Percentiles rank a stretch among this genome's conserved stretches.
Conservation (phyloP, 2,888 invertebrate species). For the Euphydryas editha region DNA sequence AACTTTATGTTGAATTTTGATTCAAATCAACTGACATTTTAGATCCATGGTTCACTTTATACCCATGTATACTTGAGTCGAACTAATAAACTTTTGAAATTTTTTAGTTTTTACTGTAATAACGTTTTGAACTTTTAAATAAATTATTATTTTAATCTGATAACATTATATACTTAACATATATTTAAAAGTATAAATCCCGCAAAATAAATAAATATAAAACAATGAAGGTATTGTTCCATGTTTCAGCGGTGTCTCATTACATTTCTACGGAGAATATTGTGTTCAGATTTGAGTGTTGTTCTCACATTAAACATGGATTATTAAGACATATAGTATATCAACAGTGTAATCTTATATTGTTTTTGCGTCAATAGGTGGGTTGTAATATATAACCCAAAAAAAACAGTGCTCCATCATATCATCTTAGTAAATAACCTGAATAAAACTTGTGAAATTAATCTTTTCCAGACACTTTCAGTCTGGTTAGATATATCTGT, state of each 20-base stretch:
- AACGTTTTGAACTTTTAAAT: too few species aligned
- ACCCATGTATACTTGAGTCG: too few species aligned
- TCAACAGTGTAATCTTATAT: constrained; percentile 38
- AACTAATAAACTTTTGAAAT: too few species aligned
- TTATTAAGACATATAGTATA: constrained; percentile 36
- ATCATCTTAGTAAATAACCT: too few species aligned
- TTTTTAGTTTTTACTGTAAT: too few species aligned
- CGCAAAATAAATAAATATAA: constrained; percentile 19
- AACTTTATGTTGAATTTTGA: too few species aligned
- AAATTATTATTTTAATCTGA: too few species aligned
- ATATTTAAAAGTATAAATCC: constrained; percentile 9
- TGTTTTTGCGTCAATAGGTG: constrained; percentile 13
- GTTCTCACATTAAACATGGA: constrained; percentile 34
- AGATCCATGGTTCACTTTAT: too few species aligned
- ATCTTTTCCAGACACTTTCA: too few species aligned
- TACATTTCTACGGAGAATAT: constrained; percentile 30
- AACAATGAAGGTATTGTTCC: constrained; percentile 30
- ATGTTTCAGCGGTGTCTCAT: constrained; percentile 30
- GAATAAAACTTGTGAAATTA: too few species aligned
- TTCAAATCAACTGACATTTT: too few species aligned
- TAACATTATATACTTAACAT: neutral
- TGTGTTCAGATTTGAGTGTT: constrained; percentile 20
- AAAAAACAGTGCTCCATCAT: neutral
- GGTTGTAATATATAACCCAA: neutral
- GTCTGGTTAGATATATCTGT: too few species aligned